These are phyloP conservation scores for Archilochus colubris DNA, from an alignment of 2,113 vertebrate species.

Conservation along the genomic window DNA sequence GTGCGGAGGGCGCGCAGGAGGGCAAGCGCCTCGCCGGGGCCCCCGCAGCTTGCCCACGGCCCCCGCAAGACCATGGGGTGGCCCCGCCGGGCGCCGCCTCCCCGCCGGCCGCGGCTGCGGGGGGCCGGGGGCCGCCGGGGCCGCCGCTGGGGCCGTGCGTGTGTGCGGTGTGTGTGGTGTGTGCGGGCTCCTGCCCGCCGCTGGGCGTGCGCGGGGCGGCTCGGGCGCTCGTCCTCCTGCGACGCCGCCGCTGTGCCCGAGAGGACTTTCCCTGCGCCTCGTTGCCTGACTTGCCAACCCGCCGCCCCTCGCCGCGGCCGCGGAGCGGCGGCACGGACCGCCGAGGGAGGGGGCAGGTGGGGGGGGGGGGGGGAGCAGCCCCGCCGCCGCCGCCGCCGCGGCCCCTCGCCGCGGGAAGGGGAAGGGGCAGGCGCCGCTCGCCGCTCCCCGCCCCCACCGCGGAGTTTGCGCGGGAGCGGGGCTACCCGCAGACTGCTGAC, in stretches of 20 bases:
- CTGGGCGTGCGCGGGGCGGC: neutral
- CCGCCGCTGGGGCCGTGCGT: neutral
- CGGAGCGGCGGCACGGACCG: neutral
- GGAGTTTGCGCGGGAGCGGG: neutral
- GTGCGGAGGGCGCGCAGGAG: constrained; percentile 84
- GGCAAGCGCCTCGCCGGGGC: constrained; percentile 80
- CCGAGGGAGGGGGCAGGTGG: neutral
- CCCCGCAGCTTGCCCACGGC: constrained; percentile 87
- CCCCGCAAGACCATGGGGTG: constrained; percentile 86
- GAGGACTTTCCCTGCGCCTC: constrained; percentile 28
- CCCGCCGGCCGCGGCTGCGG: constrained; percentile 67
- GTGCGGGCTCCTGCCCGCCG: neutral
- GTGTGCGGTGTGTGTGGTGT: neutral
- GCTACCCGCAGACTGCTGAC: neutral
- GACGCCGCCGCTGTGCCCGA: neutral
- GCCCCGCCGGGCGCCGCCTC: constrained; percentile 74
- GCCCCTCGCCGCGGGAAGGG: neutral
- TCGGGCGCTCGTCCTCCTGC: neutral
- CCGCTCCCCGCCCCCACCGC: neutral
- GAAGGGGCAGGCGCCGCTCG: neutral
- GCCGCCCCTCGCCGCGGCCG: neutral
- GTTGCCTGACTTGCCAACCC: neutral
- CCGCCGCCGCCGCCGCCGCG: neutral
- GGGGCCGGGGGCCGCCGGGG: constrained; percentile 66
- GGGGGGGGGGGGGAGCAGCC: neutral